phyloP scores from a whole-genome alignment of 2,888 invertebrate species.

The Rotaria macrura region DNA sequence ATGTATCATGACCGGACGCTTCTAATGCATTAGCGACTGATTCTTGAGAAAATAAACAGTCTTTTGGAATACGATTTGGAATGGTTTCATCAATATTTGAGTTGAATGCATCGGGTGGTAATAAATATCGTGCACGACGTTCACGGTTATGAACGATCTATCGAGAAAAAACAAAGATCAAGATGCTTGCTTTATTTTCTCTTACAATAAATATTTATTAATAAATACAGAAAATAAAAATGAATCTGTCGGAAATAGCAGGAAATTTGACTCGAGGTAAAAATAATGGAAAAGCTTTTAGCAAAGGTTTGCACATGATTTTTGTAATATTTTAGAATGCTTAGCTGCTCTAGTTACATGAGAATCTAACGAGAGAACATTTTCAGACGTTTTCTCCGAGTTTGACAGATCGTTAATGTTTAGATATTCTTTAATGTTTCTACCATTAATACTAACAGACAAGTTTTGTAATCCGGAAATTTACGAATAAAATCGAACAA shows the following conservation, averaged over 20 bases:
- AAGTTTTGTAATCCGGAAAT: too few species aligned
- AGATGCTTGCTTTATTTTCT: neutral
- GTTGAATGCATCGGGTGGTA: constrained; percentile 55
- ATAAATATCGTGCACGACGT: constrained; percentile 54
- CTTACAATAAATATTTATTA: neutral
- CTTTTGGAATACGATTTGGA: neutral
- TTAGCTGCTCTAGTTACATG: too few species aligned
- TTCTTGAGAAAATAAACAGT: neutral
- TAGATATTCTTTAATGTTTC: too few species aligned
- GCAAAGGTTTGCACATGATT: too few species aligned
- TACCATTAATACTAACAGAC: too few species aligned
- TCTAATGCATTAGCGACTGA: neutral
- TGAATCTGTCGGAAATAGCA: neutral
- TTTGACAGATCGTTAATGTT: too few species aligned
- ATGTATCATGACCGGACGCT: neutral
- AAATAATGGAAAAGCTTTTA: too few species aligned
- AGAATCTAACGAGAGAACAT: too few species aligned
- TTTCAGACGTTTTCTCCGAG: too few species aligned
- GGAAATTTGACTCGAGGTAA: neutral
- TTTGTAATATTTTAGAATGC: too few species aligned
- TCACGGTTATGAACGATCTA: constrained; percentile 2
- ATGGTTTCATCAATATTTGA: neutral
- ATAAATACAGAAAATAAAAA: too few species aligned
- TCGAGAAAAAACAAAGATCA: neutral
- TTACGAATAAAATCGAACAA: too few species aligned